Base-by-base conservation (phyloP, 1,140 invertebrate species). In the Tribolium madens region DNA sequence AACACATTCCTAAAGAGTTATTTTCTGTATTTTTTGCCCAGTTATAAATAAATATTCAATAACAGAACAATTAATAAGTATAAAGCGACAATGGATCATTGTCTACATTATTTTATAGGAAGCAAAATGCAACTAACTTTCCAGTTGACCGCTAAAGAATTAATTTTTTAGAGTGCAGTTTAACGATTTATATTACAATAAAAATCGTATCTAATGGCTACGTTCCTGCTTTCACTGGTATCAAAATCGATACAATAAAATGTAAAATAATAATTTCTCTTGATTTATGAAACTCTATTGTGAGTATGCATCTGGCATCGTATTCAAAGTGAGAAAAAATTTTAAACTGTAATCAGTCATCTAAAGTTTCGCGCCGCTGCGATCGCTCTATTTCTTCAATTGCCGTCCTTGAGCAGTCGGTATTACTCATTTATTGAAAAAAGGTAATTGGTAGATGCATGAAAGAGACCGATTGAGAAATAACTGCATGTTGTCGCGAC, bases 251-350 rank as follows among this genome's bases (percentile, higher is more conserved):
- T 64, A 33, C 57, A 64, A 64, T 64, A 64, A 26, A 64, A 5
- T 31, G n/a, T 13, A n/a, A n/a, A 33, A 12, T 18, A 33, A 57
- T 21, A 64, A 64, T 64, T 64, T 64, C 57, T 64, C 57, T 64
- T 33, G 57, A 64, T 64, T 64, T 64, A 64, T 33, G 57, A 64
- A 64, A 64, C 57, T 33, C 18, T 26, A 64, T 64, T 33, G 57
- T 64, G 26, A 33, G 26, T 21, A 36, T 64, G 13, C 57, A 64
- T 33, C 57, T 64, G 57, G 57, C 57, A 42, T 42, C 36, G n/a
- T 9, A 42, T 42, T 42, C 36, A 42, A 42, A 42, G 36, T n/a
- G 9, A 9, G 6, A 42, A 42, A 42, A 42, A 42, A 42, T 1
- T 42, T n/a, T 2, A 42, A 42, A 42, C 9, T 42, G 36, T 42